Conservation (phyloP, 2,888 invertebrate species). For the Mystacides longicornis region DNA sequence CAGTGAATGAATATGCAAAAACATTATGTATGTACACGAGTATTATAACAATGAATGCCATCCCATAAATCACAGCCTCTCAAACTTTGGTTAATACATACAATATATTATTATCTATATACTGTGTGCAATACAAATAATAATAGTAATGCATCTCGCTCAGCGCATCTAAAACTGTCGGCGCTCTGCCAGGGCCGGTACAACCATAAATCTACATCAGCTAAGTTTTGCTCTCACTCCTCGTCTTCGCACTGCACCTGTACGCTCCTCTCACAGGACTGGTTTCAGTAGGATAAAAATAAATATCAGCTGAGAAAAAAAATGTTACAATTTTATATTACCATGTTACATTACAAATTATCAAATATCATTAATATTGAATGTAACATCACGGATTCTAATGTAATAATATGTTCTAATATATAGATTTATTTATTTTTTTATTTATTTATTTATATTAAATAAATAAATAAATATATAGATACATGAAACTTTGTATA, state of each 20-base stretch:
- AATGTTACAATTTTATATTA: neutral
- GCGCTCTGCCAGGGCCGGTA: constrained; percentile 25
- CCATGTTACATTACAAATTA: neutral
- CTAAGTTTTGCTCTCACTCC: constrained; percentile 27
- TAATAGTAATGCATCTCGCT: constrained; percentile 25
- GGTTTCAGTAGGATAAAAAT: neutral
- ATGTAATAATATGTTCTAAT: neutral
- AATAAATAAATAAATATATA: too few species aligned
- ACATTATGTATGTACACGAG: neutral
- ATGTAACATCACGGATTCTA: neutral
- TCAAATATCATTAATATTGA: neutral
- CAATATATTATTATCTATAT: neutral
- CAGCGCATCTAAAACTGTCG: constrained; percentile 17
- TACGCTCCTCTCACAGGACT: constrained; percentile 8
- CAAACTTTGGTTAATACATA: constrained; percentile 17
- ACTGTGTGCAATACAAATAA: constrained; percentile 14
- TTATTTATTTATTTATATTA: neutral
- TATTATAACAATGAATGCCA: neutral
- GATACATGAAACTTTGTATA: too few species aligned
- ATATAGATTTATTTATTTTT: neutral
- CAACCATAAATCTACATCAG: constrained; percentile 28
- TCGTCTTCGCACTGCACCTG: constrained; percentile 26
- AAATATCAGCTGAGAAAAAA: neutral
- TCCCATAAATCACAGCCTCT: constrained; percentile 23
- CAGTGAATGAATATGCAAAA: constrained; percentile 2